Percentiles rank a stretch among this genome's conserved stretches.
phyloP scores from a whole-genome alignment of 2,888 invertebrate genomes.

The Orthosia gothica region DNA sequence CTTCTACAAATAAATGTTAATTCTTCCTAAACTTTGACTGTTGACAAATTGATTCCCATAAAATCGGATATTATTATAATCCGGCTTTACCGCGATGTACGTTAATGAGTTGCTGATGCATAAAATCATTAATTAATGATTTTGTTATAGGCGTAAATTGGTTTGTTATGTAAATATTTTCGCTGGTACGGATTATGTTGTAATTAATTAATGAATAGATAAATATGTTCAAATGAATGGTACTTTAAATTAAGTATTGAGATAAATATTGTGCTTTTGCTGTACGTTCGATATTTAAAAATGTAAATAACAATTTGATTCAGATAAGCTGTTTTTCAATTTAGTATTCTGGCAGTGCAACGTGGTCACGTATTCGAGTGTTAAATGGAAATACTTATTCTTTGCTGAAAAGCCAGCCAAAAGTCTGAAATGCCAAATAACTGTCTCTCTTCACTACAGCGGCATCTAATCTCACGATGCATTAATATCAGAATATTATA shows the following conservation, averaged over 20 bases:
- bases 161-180: conserved; percentile 14
- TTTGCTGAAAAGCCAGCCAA: too few species aligned
- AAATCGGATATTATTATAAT: conserved; percentile 54
- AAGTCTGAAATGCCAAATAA: too few species aligned
- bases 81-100: conserved; percentile 38
- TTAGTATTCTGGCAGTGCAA: background rate
- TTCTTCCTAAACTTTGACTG: conserved; percentile 64
- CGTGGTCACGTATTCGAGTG: too few species aligned
- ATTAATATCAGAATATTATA: too few species aligned
- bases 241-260: background rate
- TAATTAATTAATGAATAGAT: conserved; percentile 13
- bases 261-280: background rate
- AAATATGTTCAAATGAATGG: background rate
- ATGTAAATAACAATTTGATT: background rate
- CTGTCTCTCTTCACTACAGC: too few species aligned
- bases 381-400: too few species aligned
- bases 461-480: too few species aligned
- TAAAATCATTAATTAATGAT: conserved; percentile 37
- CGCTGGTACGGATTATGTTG: background rate
- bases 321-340: background rate
- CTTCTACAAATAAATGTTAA: conserved; percentile 60
- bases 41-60: conserved; percentile 69
- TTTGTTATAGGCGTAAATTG: conserved; percentile 15
- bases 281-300: background rate
- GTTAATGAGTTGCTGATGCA: conserved; percentile 43